Evolutionary conservation across 1,140 invertebrate species (phyloP), one percentile per base, ranked within the genome.

Genomic region (Sinonovacula constricta): DNA sequence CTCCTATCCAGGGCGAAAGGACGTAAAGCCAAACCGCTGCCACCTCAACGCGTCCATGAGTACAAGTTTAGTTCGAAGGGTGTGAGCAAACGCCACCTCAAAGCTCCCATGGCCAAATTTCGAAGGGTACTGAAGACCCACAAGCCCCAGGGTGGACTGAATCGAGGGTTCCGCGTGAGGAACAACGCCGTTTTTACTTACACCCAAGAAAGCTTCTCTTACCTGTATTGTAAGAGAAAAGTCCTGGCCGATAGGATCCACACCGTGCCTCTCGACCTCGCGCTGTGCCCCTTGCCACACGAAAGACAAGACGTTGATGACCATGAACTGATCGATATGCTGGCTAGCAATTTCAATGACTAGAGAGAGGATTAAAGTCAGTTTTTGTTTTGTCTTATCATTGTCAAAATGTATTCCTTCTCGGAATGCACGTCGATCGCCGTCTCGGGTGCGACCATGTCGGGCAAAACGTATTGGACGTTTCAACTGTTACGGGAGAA

Each of bases 51-150:
- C n/a, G n/a, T n/a, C n/a, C n/a, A n/a, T n/a, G 57, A 69, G 14
- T 45, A 28, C 22, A 81, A 75, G 36, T 81, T 75, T 24, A 81
- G 79, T n/a, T n/a, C n/a, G n/a, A n/a, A n/a, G n/a, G n/a, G 79
- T 4, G 26, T 81, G 5, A 57, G 45, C 15, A 81, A 76, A 53
- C 14, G 59, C 24, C n/a, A n/a, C 31, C 31, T 75, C 36, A 54
- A 53, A 34, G 45, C 28, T 3, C 65, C 49, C 3, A 51, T 68
- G 15, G 3, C 45, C 7, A 30, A 31, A 28, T 68, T 54, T 54
- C 2, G 49, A 2, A 1, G 49, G 3, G 49, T 68, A 3, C 39
- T 68, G 33, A n/a, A n/a, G n/a, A 31, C 65, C 0, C 18, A 26
- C 5, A 49, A 31, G 30, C 15, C 45, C 51, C n/a, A 28, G 24